Base-by-base conservation (phyloP, 2,797 vertebrate genomes). In the Oryzias sinensis region DNA sequence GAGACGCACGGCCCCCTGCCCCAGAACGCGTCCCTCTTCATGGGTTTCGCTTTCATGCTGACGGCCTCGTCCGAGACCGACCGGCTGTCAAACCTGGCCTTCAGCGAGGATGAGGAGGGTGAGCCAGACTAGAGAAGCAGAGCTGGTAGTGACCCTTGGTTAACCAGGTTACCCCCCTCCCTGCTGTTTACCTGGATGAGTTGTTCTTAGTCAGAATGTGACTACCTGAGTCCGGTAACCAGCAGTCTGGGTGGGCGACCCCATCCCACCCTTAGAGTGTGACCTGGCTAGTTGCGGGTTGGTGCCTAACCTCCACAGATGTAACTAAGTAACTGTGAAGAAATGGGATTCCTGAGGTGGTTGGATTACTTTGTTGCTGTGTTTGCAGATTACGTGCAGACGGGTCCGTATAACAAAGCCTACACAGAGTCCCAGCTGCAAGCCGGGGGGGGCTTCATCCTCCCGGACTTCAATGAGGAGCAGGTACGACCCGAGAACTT, bases 31-130 rank as follows among this genome's bases (percentile, higher is more conserved):
- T 92, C 95, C 1, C 94, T 99, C 42, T 99, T 99, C 70, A 88
- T 96, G 89, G 97, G 96, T 57, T 99, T 98, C 20, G 96, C 95
- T 43, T 97, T 99, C 87, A 94, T 99, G 76, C 91, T 99, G 72
- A 98, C 96, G 0, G 90, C 92, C 18, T 95, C 97, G 16, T 96
- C 93, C 0, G 92, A 95, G 51, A 83, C 41, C 27, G 96, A 98
- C 79, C 91, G 94, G 45, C 69, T 91, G 57, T 76, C 85, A 68
- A 93, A 93, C 83, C 87, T 76, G 56, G 83, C 83, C 46, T 84
- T 77, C 24, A 92, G 91, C 0, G 95, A 95, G 1, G 94, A 94
- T 0, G 95, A 80, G 11, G 87, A 84, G 1, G 82, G 76, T 75
- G 74, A 69, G 70, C 20, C 11, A 0, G 57, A 48, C 5, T 8